Base-by-base conservation (phyloP, 2,888 invertebrate genomes). In the Andrena flavipes region DNA sequence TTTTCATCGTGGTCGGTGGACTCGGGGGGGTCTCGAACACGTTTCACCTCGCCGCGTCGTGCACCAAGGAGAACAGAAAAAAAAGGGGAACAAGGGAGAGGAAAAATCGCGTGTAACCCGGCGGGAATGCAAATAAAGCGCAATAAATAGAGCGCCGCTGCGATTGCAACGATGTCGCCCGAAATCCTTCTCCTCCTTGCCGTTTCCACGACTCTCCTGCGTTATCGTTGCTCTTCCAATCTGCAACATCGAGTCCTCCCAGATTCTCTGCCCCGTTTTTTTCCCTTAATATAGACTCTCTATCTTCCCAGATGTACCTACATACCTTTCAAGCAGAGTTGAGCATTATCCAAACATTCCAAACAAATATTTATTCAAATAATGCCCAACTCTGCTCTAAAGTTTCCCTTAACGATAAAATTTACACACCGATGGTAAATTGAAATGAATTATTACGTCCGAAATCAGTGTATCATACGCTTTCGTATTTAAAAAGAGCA, bases 121-220 rank as follows among this genome's bases (percentile, higher is more conserved):
- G 33, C 69, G 33, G 63, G 88, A 89, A 89, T 90, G 90, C 86
- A 88, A 90, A 90, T 90, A 89, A 86, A 87, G 84, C 63, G 84
- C 82, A 82, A 86, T 89, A 86, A 82, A 88, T 86, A 82, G 82
- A 83, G 60, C 74, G 56, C 49, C 71, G 67, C 70, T 70, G 76
- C 80, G 80, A 88, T 85, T 83, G 79, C 80, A 77, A 35, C 62
- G 62, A 68, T 59, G 77, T 80, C 76, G 69, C 63, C 56, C 65
- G 67, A 67, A 80, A 76, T 64, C 26, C 54, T 67, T 76, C 16
- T 59, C 8, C 23, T n/a, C 30, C 48, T 16, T 26, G 33, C 30
- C 23, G 6, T 0, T 35, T 33, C 33, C 16, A 30, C 20, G 20
- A 4, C 23, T 13, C n/a, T 16, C 23, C 4, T 26, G 29, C 13